Percentiles rank a stretch among this genome's conserved stretches.
These are phyloP conservation scores for Oostethus manadensis DNA, from an alignment of 2,113 vertebrate species.

Conservation along the genomic window DNA sequence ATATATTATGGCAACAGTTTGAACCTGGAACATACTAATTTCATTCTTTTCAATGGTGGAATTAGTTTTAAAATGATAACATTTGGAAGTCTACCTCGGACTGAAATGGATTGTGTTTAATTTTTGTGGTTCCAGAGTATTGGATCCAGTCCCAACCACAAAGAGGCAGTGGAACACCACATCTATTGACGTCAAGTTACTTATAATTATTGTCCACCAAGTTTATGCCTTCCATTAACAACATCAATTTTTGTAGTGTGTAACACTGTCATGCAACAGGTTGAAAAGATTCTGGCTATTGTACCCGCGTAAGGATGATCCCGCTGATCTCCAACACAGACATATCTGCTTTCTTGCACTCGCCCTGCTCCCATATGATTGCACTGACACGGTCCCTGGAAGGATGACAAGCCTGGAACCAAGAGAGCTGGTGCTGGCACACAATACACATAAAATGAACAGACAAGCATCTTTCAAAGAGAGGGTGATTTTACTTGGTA, in stretches of 20 bases:
- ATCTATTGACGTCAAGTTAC: no score
- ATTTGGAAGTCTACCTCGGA: no score
- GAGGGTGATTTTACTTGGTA: neutral
- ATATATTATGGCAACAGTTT: no score
- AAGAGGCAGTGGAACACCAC: no score
- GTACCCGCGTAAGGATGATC: constrained; percentile 92
- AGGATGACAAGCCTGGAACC: constrained; percentile 92
- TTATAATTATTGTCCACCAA: neutral
- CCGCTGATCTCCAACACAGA: constrained; percentile 96
- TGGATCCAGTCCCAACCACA: no score
- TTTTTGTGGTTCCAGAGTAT: no score
- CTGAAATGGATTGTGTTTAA: no score
- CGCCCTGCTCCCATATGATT: constrained; percentile 95
- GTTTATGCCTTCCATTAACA: neutral
- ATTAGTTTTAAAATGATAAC: no score
- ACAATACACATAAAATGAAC: constrained; percentile 8
- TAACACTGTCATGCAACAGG: neutral
- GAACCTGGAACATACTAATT: no score
- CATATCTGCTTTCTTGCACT: constrained; percentile 97
- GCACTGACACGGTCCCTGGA: constrained; percentile 91
- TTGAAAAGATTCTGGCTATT: constrained; percentile 1
- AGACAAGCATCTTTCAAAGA: neutral
- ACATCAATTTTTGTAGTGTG: neutral
- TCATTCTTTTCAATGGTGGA: no score
- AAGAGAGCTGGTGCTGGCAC: constrained; percentile 83